Conservation (phyloP, 2,113 vertebrate genomes). For the Petrocephalus microphthalmus region DNA sequence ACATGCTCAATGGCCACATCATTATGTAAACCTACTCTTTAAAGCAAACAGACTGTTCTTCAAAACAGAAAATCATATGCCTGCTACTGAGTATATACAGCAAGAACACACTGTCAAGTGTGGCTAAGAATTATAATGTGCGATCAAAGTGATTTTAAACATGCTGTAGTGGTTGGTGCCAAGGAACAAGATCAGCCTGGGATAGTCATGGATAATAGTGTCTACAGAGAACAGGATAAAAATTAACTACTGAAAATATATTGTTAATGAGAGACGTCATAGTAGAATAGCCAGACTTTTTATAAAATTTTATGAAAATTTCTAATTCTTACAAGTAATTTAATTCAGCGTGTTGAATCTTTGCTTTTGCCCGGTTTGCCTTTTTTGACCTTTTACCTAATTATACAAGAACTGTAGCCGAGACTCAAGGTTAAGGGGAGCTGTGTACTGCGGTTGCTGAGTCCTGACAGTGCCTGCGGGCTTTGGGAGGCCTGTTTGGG, state of each 20-base stretch:
- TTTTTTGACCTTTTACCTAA: background rate
- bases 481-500: constrained; percentile 28
- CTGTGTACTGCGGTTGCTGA: background rate
- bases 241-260: background rate
- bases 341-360: background rate
- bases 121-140: background rate
- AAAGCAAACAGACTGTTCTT: background rate
- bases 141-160: background rate
- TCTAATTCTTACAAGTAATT: background rate
- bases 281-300: background rate
- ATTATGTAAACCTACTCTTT: background rate
- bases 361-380: background rate
- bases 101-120: background rate
- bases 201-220: background rate
- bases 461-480: background rate
- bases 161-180: background rate
- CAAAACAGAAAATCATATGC: background rate
- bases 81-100: background rate
- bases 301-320: background rate
- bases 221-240: background rate
- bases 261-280: background rate
- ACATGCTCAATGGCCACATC: background rate
- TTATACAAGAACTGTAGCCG: background rate
- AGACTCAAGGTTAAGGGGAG: background rate
- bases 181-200: background rate